phyloP scores from a whole-genome alignment of 2,888 invertebrate genomes.

The Anoncus sp. region DNA sequence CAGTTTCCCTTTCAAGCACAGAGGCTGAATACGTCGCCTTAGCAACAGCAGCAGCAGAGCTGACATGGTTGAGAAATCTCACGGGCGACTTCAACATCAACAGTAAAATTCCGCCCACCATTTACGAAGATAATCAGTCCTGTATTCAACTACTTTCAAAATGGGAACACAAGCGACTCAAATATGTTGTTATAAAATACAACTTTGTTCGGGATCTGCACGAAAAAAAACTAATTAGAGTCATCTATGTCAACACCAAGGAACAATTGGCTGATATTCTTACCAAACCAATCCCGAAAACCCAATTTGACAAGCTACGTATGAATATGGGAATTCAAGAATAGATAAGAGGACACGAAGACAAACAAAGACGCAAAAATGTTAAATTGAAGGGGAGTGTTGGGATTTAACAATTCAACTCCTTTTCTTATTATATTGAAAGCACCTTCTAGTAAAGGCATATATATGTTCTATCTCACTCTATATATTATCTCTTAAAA shows the following conservation, averaged over 20 bases:
- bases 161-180: slow-evolving; percentile 68
- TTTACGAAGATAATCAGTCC: slow-evolving; percentile 69
- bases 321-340: too few species aligned
- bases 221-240: slow-evolving; percentile 9
- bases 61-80: slow-evolving; percentile 71
- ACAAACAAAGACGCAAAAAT: too few species aligned
- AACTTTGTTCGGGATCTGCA: slow-evolving; percentile 63
- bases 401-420: too few species aligned
- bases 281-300: slow-evolving; percentile 21
- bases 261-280: slow-evolving; percentile 47
- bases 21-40: slow-evolving; percentile 78
- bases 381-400: too few species aligned
- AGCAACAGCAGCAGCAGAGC: slow-evolving; percentile 69
- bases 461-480: too few species aligned
- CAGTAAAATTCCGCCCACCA: slow-evolving; percentile 29
- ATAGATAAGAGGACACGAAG: too few species aligned
- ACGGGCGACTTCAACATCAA: slow-evolving; percentile 66
- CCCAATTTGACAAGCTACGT: slow-evolving; percentile 38
- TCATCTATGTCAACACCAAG: slow-evolving; percentile 26
- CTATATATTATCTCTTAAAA: too few species aligned
- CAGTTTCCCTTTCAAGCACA: slow-evolving; percentile 74
- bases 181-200: slow-evolving; percentile 67
- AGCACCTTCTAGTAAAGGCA: too few species aligned
- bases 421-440: too few species aligned
- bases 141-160: slow-evolving; percentile 64